Evolutionary conservation across 2,113 vertebrate genomes (phyloP), one percentile per base, ranked within the genome.

Genomic region (Pungitius pungitius): DNA sequence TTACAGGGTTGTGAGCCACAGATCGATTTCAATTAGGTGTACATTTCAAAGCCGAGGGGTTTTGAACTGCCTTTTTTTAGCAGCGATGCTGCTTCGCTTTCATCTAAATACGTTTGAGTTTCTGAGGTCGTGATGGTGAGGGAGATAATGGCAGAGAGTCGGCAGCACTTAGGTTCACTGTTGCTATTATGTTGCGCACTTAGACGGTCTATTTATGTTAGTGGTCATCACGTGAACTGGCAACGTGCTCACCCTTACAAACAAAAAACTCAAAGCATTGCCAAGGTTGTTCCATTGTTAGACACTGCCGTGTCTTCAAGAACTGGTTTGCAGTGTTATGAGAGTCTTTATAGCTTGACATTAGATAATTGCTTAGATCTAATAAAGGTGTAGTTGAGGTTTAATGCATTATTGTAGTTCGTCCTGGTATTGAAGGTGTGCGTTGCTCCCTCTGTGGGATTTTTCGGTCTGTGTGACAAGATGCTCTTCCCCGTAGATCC

Each of bases 11-110:
- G 47, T 42, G 77, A 80, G 71, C 18, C 69, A 69, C 73, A 62
- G 72, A 88, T 91, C 87, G 72, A 87, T 91, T 78, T 73, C 56
- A 83, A 77, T 83, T 69, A 60, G 66, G 54, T 81, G 62, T 80
- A 3, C 24, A 43, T 87, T 91, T 81, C 68, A 71, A 73, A 80
- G 71, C 66, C 27, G 45, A 47, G 61, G 40, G 60, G 62, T 85
- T 90, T 80, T 70, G 47, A 69, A 57, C 20, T 14, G 39, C 30
- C 35, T 27, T 27, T 27, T n/a, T 81, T 62, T 67, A 45, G 69
- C 65, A 80, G 62, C 47, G 45, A 56, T 40, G 64, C 69, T 64
- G 27, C 60, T 77, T 47, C 30, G 24, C 47, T 68, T 51, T 72
- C 70, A 43, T 73, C 37, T 62, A 56, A 83, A 77, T 73, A 62